A percentile compares a stretch with the other conserved stretches of the same genome.
Conservation (phyloP, 2,888 invertebrate species). For the Cyclophora punctaria region DNA sequence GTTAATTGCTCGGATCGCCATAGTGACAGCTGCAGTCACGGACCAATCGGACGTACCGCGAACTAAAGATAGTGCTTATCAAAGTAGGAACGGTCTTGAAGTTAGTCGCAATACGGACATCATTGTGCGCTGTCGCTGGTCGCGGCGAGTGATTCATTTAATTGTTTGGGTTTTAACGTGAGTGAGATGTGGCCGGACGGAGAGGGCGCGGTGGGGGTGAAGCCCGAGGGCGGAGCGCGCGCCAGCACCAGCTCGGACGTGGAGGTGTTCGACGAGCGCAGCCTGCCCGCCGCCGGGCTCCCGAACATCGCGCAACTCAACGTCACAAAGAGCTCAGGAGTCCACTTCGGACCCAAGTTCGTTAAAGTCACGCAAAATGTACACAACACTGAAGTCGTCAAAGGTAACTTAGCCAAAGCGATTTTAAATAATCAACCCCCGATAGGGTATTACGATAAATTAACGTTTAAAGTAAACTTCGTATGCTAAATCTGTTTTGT, state of each 20-base stretch:
- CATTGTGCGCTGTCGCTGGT: slow-evolving; percentile 30
- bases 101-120: slow-evolving; percentile 36
- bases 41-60: neutral
- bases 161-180: slow-evolving; percentile 21
- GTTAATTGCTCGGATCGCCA: no score
- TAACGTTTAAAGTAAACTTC: neutral
- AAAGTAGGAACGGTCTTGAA: slow-evolving; percentile 1
- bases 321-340: slow-evolving; percentile 45
- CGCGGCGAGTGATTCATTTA: slow-evolving; percentile 22
- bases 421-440: neutral
- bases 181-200: slow-evolving; percentile 36
- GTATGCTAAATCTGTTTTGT: neutral
- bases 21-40: neutral
- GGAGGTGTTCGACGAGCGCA: slow-evolving; percentile 33
- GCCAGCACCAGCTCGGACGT: slow-evolving; percentile 35
- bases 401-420: slow-evolving; percentile 40
- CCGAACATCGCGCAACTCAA: slow-evolving; percentile 42
- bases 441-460: neutral
- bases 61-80: neutral
- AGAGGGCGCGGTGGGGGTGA: slow-evolving; percentile 21
- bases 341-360: slow-evolving; percentile 59
- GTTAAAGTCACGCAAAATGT: slow-evolving; percentile 56
- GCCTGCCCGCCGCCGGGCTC: slow-evolving; percentile 22
- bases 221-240: slow-evolving; percentile 21
- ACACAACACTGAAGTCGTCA: slow-evolving; percentile 54